Percentiles rank a stretch among this genome's conserved stretches.
phyloP scores from a whole-genome alignment of 30 jellyfish, hydroid and myxozoan species.

The Aurelia sp. region DNA sequence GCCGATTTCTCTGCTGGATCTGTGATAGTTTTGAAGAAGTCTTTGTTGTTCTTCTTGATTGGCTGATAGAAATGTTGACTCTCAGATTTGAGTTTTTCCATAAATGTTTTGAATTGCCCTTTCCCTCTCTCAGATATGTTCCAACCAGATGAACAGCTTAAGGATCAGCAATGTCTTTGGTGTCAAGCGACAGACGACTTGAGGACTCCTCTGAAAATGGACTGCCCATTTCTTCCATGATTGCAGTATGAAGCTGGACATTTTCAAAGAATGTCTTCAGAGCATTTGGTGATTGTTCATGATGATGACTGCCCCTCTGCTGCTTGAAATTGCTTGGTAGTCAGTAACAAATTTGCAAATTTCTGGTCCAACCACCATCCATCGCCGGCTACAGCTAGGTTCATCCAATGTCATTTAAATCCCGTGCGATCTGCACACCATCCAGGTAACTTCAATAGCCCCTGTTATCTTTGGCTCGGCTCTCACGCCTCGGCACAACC shows the following conservation, averaged over 20 bases:
- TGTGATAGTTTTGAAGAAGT: too few relatives aligned
- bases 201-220: constrained; percentile 42
- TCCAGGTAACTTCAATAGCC: too few relatives aligned
- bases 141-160: constrained; percentile 2
- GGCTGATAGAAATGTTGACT: constrained; percentile 2
- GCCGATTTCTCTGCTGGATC: too few relatives aligned
- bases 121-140: neutral
- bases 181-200: constrained; percentile 3
- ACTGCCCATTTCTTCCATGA: constrained; percentile 33
- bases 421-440: too few relatives aligned
- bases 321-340: constrained; percentile 1
- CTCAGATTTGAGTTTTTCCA: constrained; percentile 3
- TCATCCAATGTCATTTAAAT: too few relatives aligned
- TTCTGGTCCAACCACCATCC: constrained; percentile 67
- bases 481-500: too few relatives aligned
- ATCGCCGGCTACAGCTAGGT: too few relatives aligned
- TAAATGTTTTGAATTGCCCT: constrained; percentile 16
- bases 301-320: constrained; percentile 1
- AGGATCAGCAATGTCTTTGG: constrained; percentile 1
- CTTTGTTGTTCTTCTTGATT: too few relatives aligned
- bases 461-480: too few relatives aligned
- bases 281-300: constrained; percentile 22
- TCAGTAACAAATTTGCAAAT: too few relatives aligned
- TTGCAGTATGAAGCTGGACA: constrained; percentile 3
- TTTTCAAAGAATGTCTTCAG: constrained; percentile 2